Percentiles rank a stretch among this genome's conserved stretches.
These are phyloP conservation scores for Cyclophora punctaria DNA, from an alignment of 2,888 invertebrate species.

Conservation along the genomic window DNA sequence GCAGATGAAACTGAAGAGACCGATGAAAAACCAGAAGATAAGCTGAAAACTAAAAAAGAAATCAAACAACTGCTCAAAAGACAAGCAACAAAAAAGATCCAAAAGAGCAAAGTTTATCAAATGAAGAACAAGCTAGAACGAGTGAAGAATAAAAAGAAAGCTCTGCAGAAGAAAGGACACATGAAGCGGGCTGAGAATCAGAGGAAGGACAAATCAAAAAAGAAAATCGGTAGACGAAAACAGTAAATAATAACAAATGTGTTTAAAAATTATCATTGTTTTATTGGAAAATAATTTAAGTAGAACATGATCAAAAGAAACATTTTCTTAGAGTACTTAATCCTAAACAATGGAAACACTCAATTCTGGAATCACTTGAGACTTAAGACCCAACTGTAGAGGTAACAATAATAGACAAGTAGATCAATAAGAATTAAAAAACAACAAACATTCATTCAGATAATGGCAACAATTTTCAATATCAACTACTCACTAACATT, in stretches of 20 bases:
- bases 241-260: conserved; percentile 30
- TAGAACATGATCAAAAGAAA: not conserved
- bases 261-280: conserved; percentile 12
- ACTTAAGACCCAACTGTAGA: no score
- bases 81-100: conserved; percentile 81
- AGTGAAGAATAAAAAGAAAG: conserved; percentile 80
- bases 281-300: conserved; percentile 5
- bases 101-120: conserved; percentile 85
- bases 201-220: conserved; percentile 57
- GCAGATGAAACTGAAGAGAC: conserved; percentile 39
- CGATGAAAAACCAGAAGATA: conserved; percentile 36
- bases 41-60: conserved; percentile 77
- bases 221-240: conserved; percentile 51
- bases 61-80: conserved; percentile 81
- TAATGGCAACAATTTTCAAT: no score
- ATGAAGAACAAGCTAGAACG: conserved; percentile 82
- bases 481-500: no score
- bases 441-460: no score
- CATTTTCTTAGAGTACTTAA: not conserved
- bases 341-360: no score
- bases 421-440: no score
- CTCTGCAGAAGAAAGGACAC: conserved; percentile 56
- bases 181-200: conserved; percentile 25
- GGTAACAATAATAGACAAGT: no score
- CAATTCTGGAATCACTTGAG: no score